phyloP scores from a whole-genome alignment of 1,140 invertebrate species.

The Sipha flava region DNA sequence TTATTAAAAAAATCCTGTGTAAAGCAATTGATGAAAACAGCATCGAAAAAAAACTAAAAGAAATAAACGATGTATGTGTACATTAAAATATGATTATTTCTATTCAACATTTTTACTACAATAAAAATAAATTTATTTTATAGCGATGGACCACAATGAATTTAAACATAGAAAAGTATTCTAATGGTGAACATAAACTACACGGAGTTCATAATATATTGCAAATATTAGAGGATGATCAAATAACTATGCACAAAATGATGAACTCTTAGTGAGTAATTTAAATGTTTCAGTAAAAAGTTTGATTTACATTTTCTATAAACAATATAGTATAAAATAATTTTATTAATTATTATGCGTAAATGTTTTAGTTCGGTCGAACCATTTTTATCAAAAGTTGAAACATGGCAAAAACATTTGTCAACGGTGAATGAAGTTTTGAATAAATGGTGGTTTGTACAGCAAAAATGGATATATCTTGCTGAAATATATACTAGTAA shows the following conservation, averaged over 20 bases:
- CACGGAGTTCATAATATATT: neutral
- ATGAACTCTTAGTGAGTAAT: neutral
- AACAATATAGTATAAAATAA: too few relatives aligned
- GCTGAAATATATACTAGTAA: slow-evolving; percentile 49
- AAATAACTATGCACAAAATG: slow-evolving; percentile 19
- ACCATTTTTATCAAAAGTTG: slow-evolving; percentile 68
- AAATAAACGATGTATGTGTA: neutral
- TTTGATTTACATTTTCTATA: too few relatives aligned
- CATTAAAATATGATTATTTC: neutral
- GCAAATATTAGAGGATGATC: slow-evolving; percentile 1
- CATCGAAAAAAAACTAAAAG: neutral
- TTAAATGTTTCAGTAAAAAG: too few relatives aligned
- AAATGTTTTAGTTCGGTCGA: slow-evolving; percentile 51
- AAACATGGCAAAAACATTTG: slow-evolving; percentile 73
- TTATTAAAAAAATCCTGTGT: neutral
- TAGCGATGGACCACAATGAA: neutral
- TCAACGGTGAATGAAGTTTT: slow-evolving; percentile 75
- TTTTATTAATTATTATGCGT: neutral
- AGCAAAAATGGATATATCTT: slow-evolving; percentile 81
- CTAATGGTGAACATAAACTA: neutral
- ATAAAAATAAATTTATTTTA: neutral
- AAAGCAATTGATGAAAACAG: neutral
- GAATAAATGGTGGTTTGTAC: slow-evolving; percentile 73
- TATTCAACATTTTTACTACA: neutral
- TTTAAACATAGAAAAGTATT: neutral